Evolutionary conservation across 23 tunicate genomes (phyloP), one percentile per base, ranked within the genome.

Genomic region (Halocynthia roretzi): DNA sequence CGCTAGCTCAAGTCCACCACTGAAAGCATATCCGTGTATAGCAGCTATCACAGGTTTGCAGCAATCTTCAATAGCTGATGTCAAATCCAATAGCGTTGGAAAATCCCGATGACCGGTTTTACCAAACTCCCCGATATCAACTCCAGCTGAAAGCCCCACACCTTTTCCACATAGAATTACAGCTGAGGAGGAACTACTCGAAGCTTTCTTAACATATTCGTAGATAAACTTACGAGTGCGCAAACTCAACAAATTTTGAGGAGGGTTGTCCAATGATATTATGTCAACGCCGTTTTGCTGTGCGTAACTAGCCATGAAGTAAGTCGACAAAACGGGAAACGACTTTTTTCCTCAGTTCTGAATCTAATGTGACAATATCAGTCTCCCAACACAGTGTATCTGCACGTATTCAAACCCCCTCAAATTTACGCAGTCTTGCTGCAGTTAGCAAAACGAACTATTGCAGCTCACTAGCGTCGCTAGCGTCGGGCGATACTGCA

Each of bases 121-220:
- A 31, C 44, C 76, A 71, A 89, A 89, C 80, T 89, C 96, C 7
- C 50, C 79, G 7, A 89, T 89, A 77, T 89, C 96, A 62, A 88
- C 96, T 44, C 96, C 96, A 69, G 53, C 89, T 51, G 80, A 72
- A 64, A 89, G 83, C 17, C 55, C 70, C 12, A 56, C 51, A 19
- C 84, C 84, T 0, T 54, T 69, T 56, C 96, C 96, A 71, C 89
- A 76, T 31, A 89, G 9, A 11, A 65, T 48, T 48, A 65, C 22
- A 15, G 5, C 70, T 10, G 31, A 0, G 6, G 70, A 20, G 8
- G 14, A 8, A 71, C 78, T 83, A 10, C 23, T 70, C 44, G 12
- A 20, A 6, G 83, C 82, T 18, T 57, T 51, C 21, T 70, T 52
- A 8, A 84, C 40, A 14, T n/a, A 61, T 14, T 78, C 51, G 17